Evolutionary conservation across 1,140 invertebrate genomes (phyloP).

Genomic region (Anadara kagoshimensis): DNA sequence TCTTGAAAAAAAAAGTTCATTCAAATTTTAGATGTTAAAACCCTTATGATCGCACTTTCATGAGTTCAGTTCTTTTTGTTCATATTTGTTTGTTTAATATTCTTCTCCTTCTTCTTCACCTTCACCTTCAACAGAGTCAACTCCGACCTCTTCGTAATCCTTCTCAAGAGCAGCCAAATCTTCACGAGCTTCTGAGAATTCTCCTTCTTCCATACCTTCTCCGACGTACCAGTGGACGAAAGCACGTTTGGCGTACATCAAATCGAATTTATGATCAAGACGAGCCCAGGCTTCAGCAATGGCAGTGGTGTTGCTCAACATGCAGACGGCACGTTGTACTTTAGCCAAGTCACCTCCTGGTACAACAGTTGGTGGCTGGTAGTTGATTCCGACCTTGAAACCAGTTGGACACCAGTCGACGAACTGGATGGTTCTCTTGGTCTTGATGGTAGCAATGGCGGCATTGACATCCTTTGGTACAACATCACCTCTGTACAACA

Average conservation of each 20-base stretch:
- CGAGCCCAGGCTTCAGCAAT: slow-evolving; percentile 82
- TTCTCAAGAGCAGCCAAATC: slow-evolving; percentile 76
- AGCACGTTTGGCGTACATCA: slow-evolving; percentile 78
- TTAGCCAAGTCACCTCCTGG: slow-evolving; percentile 81
- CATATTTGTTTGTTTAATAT: slow-evolving; percentile 41
- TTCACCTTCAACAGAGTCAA: slow-evolving; percentile 81
- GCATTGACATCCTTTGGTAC: slow-evolving; percentile 88
- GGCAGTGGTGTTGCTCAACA: slow-evolving; percentile 80
- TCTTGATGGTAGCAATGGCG: slow-evolving; percentile 88
- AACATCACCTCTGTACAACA: slow-evolving; percentile 72
- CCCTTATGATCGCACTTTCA: too few relatives aligned
- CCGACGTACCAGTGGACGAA: slow-evolving; percentile 73
- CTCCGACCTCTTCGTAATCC: slow-evolving; percentile 88
- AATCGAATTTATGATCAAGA: slow-evolving; percentile 78
- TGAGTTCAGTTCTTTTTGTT: too few relatives aligned
- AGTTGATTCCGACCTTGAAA: slow-evolving; percentile 69
- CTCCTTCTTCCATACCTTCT: slow-evolving; percentile 72
- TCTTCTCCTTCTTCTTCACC: slow-evolving; percentile 78
- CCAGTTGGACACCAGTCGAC: slow-evolving; percentile 94
- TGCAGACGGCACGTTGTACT: slow-evolving; percentile 79
- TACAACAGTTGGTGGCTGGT: slow-evolving; percentile 76
- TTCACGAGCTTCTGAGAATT: slow-evolving; percentile 81
- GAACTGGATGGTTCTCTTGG: slow-evolving; percentile 82
- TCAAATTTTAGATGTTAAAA: too few relatives aligned
- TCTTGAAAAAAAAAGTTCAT: too few relatives aligned